Conservation (phyloP, 2,888 invertebrate genomes). For the Augochlorella aurata region DNA sequence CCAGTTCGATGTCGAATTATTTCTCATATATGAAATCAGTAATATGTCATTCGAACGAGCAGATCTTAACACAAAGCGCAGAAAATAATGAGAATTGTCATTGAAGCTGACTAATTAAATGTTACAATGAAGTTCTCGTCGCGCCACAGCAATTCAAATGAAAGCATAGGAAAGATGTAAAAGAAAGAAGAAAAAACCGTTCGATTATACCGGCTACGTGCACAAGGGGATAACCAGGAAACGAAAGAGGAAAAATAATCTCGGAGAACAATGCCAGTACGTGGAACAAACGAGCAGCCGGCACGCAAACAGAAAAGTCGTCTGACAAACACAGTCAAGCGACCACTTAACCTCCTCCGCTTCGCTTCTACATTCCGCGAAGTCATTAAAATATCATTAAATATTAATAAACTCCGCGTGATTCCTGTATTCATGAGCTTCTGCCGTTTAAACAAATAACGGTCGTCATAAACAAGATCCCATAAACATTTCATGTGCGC, state of each 20-base stretch:
- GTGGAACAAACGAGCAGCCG: constrained; percentile 60
- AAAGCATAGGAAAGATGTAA: constrained; percentile 44
- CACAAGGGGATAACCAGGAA: constrained; percentile 53
- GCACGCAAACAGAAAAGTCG: constrained; percentile 62
- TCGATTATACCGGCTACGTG: constrained; percentile 56
- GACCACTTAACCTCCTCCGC: constrained; percentile 53
- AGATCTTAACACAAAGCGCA: neutral
- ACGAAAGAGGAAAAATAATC: constrained; percentile 58
- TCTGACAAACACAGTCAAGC: constrained; percentile 57
- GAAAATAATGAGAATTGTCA: constrained; percentile 14
- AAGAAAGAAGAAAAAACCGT: constrained; percentile 28
- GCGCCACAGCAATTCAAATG: constrained; percentile 40
- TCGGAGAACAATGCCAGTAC: constrained; percentile 58
- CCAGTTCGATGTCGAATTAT: neutral
- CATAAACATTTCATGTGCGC: neutral
- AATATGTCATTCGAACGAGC: neutral
- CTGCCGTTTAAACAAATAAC: constrained; percentile 8
- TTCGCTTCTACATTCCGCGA: constrained; percentile 50
- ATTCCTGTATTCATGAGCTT: constrained; percentile 11
- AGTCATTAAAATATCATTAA: constrained; percentile 72
- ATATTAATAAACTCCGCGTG: constrained; percentile 62
- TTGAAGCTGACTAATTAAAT: constrained; percentile 41
- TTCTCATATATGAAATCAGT: neutral
- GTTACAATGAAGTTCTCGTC: constrained; percentile 36
- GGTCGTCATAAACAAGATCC: neutral